These are phyloP conservation scores for Gephyroberyx darwinii DNA, from an alignment of 2,797 vertebrate species.

Conservation along the genomic window DNA sequence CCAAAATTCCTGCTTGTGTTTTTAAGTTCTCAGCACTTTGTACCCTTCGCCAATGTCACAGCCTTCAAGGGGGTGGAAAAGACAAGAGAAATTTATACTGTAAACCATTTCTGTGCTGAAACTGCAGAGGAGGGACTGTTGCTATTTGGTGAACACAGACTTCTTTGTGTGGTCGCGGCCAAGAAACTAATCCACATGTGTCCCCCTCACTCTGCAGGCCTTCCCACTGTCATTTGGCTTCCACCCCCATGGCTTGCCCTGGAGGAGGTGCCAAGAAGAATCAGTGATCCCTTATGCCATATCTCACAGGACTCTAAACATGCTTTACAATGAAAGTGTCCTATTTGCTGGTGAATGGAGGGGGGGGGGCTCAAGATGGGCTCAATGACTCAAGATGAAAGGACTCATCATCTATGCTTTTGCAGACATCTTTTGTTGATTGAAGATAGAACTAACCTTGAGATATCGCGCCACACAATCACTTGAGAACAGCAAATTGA, in stretches of 20 bases:
- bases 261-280: slow-evolving; percentile 43
- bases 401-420: slow-evolving; percentile 11
- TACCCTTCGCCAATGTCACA: slow-evolving; percentile 75
- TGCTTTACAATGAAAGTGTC: slow-evolving; percentile 30
- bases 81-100: slow-evolving; percentile 68
- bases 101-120: slow-evolving; percentile 71
- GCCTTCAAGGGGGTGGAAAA: slow-evolving; percentile 72
- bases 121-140: slow-evolving; percentile 68
- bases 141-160: slow-evolving; percentile 73
- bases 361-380: not conserved
- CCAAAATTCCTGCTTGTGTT: slow-evolving; percentile 74
- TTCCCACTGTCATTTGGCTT: slow-evolving; percentile 60
- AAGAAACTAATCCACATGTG: slow-evolving; percentile 74
- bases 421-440: slow-evolving; percentile 33
- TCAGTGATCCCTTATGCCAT: slow-evolving; percentile 27
- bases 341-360: slow-evolving; percentile 32
- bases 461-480: slow-evolving; percentile 9
- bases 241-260: slow-evolving; percentile 52
- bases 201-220: slow-evolving; percentile 65
- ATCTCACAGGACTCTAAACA: slow-evolving; percentile 50
- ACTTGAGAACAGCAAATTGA: slow-evolving; percentile 14
- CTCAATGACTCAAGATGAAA: slow-evolving; percentile 23
- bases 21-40: slow-evolving; percentile 79
- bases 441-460: slow-evolving; percentile 18
- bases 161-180: slow-evolving; percentile 69